These are phyloP conservation scores for Oncopodura yosiiana DNA, from an alignment of 1,140 invertebrate genomes.

Conservation along the genomic window DNA sequence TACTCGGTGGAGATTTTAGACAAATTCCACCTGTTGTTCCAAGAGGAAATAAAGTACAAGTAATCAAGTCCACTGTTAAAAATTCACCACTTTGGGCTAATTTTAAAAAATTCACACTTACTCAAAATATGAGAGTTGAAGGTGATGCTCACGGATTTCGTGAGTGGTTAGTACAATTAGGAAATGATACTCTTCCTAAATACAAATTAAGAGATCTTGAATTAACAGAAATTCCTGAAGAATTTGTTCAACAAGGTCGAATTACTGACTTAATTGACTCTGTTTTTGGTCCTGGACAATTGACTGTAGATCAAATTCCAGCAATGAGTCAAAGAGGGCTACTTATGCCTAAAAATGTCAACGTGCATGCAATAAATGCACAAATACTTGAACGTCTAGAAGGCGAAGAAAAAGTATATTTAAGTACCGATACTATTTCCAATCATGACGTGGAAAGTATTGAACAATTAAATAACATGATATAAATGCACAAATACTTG, in stretches of 20 bases:
- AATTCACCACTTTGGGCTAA: neutral
- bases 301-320: too few species aligned
- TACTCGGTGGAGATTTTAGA: conserved; percentile 30
- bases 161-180: neutral
- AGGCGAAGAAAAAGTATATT: neutral
- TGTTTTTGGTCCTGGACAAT: too few species aligned
- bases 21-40: conserved; percentile 26
- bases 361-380: too few species aligned
- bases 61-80: conserved; percentile 14
- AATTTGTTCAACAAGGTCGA: neutral
- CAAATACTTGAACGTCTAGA: neutral
- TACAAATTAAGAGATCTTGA: neutral
- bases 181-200: neutral
- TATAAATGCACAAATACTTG: conserved; percentile 1
- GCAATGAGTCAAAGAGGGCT: too few species aligned
- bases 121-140: neutral
- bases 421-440: neutral
- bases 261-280: neutral
- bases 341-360: too few species aligned
- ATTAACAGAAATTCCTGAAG: conserved; percentile 15
- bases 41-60: conserved; percentile 1
- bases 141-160: neutral
- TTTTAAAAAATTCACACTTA: neutral
- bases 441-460: neutral
- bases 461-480: too few species aligned